phyloP scores from a whole-genome alignment of 1,140 invertebrate genomes.

The Cardiocondyla obscurior region DNA sequence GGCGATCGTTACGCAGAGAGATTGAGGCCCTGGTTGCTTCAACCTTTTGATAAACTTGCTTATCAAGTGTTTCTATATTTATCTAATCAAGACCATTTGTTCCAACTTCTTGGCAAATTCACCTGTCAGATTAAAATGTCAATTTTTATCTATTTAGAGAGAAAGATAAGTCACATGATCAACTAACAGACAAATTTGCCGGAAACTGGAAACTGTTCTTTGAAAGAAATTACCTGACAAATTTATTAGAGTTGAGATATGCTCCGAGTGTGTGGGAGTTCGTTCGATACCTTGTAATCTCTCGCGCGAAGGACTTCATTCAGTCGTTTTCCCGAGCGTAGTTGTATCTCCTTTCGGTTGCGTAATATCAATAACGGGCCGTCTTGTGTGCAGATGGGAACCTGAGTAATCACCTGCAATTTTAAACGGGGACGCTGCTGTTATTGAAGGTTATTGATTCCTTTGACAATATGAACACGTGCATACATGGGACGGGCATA shows the following conservation, averaged over 20 bases:
- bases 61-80: too few species aligned
- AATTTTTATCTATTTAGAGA: too few species aligned
- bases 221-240: too few species aligned
- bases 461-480: conserved; percentile 2
- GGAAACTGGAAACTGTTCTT: too few species aligned
- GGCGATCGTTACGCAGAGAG: not conserved
- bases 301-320: not conserved
- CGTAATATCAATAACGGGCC: not conserved
- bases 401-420: conserved; percentile 20
- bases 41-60: too few species aligned
- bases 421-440: not conserved
- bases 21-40: too few species aligned
- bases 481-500: not conserved
- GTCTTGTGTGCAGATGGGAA: not conserved
- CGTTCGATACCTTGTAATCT: not conserved
- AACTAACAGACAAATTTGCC: too few species aligned
- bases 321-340: not conserved
- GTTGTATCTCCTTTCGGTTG: not conserved
- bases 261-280: not conserved
- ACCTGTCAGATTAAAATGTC: too few species aligned
- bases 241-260: too few species aligned
- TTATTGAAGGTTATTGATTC: conserved; percentile 30
- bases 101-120: too few species aligned
- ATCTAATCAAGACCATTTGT: too few species aligned
- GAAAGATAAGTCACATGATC: too few species aligned